Evolutionary conservation across 2,113 vertebrate species (phyloP).

Genomic region (Macquaria australasica): DNA sequence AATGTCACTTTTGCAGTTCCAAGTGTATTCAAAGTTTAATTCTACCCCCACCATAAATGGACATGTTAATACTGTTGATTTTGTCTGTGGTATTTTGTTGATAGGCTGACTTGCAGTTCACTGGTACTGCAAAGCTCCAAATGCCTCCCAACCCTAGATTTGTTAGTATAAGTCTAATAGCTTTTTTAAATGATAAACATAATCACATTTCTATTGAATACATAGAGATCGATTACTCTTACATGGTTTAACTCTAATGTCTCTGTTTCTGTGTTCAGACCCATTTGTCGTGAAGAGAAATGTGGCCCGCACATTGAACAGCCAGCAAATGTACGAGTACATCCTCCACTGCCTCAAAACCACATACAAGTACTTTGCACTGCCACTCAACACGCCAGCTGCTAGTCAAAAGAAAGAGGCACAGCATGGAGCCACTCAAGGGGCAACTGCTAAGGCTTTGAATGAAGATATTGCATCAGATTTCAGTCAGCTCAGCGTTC

Average conservation of each 20-base stretch:
- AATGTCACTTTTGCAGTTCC: not conserved
- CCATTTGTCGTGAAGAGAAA: constrained; percentile 94
- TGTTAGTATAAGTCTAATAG: not conserved
- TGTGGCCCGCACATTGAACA: constrained; percentile 93
- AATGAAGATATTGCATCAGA: constrained; percentile 6
- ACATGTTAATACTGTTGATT: not conserved
- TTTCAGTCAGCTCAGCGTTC: constrained; percentile 50
- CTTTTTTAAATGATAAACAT: not conserved
- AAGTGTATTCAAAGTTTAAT: not conserved
- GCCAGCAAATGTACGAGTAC: constrained; percentile 92
- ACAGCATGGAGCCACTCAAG: not conserved
- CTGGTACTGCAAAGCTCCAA: not conserved
- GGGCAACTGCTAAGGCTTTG: not conserved
- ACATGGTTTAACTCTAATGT: not conserved
- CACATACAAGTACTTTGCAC: constrained; percentile 95
- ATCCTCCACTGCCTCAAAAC: constrained; percentile 93
- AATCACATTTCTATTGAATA: constrained; percentile 1
- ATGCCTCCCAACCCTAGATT: not conserved
- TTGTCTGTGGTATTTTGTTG: not conserved
- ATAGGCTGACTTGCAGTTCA: not conserved
- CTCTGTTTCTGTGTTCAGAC: constrained; percentile 81
- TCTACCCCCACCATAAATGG: not conserved
- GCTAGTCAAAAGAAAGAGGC: constrained; percentile 34
- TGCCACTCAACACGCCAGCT: constrained; percentile 79
- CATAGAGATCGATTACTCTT: not conserved